Base-by-base conservation (phyloP, 2,797 vertebrate species). In the Sebastes alutus region DNA sequence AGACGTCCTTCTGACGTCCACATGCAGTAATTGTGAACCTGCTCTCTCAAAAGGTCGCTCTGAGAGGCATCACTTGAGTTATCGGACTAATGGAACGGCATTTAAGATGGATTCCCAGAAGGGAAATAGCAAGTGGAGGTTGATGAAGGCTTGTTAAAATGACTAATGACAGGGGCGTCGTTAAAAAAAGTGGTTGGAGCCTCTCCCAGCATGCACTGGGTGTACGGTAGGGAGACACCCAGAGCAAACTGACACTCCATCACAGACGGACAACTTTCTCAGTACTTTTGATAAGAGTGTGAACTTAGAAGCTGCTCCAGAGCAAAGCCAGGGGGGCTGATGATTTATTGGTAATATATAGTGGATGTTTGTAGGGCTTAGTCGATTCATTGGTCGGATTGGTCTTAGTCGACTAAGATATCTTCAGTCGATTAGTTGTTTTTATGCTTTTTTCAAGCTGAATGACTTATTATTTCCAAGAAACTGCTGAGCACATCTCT, bases 121-220 rank as follows among this genome's bases (percentile, higher is more conserved):
- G 49, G 42, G 65, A 64, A 23, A 46, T 3, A 33, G 33, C 20
- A 25, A 74, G 65, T 16, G 68, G 58, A 56, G 60, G 49, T 22
- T 63, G 81, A 82, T 62, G 66, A 77, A 46, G 35, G 71, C 64
- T 78, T 86, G 79, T 75, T 71, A 55, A 86, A 68, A 91, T 89
- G 65, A 90, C 54, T 79, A 78, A 88, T 80, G 76, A 72, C 69
- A 12, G 71, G 62, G 65, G 64, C 6, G 49, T 73, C 29, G 20
- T 78, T 73, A 23, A 59, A 82, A 59, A 72, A n/a, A 65, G 42
- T 33, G 32, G 14, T 56, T 46, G 52, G 65, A 64, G 54, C 9
- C 6, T 35, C 35, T 85, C 18, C 67, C 46, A 72, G 25, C 61
- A 70, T 80, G 64, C 22, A 64, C 16, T 32, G 23, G 62, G 27